Conservation (phyloP, 1,140 invertebrate species). For the Dreissena rostriformis region DNA sequence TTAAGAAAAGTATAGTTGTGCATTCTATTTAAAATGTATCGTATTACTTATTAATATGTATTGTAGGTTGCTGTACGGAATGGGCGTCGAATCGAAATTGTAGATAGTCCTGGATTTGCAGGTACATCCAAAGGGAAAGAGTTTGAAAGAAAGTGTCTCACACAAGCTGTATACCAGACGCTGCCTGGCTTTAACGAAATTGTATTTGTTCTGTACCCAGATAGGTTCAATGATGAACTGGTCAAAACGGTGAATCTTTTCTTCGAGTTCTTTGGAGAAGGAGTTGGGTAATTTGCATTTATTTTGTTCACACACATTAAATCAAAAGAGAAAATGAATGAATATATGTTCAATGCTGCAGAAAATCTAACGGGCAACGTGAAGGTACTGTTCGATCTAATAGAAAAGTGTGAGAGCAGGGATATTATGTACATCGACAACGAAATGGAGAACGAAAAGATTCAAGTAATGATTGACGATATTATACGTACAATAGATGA, state of each 20-base stretch:
- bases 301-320: background rate
- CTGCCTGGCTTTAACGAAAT: background rate
- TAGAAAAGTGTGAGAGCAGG: too few relatives aligned
- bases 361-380: too few relatives aligned
- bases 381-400: too few relatives aligned
- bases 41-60: too few relatives aligned
- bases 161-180: background rate
- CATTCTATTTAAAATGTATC: too few relatives aligned
- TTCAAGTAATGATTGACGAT: too few relatives aligned
- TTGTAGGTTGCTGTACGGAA: too few relatives aligned
- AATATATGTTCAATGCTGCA: background rate
- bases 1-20: too few relatives aligned
- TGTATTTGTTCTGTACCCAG: conserved; percentile 1
- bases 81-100: too few relatives aligned
- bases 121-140: background rate
- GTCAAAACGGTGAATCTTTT: background rate
- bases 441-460: too few relatives aligned
- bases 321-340: background rate
- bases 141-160: background rate
- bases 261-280: background rate
- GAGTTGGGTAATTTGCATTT: background rate
- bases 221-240: background rate
- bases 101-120: background rate
- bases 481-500: too few relatives aligned
- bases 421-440: too few relatives aligned